These are phyloP conservation scores for Proisotoma minuta DNA, from an alignment of 2,888 invertebrate species.

Conservation along the genomic window DNA sequence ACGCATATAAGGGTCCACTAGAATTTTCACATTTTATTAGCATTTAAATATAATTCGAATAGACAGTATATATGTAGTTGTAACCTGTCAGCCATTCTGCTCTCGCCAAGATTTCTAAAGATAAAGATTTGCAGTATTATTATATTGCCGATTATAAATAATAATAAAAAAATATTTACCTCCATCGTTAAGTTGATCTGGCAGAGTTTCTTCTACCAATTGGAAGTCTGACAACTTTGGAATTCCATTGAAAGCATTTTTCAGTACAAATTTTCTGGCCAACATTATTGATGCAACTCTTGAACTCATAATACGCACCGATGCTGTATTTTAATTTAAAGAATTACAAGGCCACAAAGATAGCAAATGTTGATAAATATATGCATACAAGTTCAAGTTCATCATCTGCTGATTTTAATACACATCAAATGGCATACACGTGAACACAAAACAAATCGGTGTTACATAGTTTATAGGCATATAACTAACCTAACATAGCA, in stretches of 20 bases:
- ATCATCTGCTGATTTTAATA: no score
- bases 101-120: conserved; percentile 57
- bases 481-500: no score
- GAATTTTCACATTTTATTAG: no score
- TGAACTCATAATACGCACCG: not conserved
- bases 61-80: no score
- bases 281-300: conserved; percentile 15
- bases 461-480: no score
- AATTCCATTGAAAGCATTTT: conserved; percentile 25
- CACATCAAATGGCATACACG: no score
- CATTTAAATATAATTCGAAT: no score
- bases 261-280: conserved; percentile 25
- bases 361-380: no score
- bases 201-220: conserved; percentile 64
- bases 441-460: no score
- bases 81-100: conserved; percentile 65
- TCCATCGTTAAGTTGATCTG: conserved; percentile 60
- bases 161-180: conserved; percentile 54
- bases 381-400: no score
- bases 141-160: not conserved
- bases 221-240: conserved; percentile 64
- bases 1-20: conserved; percentile 71
- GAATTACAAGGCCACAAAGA: no score
- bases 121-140: not conserved
- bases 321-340: no score